phyloP scores from a whole-genome alignment of 2,888 invertebrate genomes.

The Auanema sp. region DNA sequence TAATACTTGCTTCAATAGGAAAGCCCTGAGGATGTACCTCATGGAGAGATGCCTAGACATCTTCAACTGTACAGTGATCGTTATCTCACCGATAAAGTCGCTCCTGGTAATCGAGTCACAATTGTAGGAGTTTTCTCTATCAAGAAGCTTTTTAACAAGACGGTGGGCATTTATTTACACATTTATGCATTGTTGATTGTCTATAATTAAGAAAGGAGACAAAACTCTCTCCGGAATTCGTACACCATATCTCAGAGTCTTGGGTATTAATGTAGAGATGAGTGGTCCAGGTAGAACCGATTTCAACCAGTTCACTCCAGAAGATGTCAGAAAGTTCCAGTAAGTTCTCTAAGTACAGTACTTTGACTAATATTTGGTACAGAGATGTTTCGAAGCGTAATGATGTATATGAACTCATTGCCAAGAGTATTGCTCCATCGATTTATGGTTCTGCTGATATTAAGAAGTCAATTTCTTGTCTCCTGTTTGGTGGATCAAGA shows the following conservation, averaged over 20 bases:
- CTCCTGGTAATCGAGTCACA: slow-evolving; percentile 85
- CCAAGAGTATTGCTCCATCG: slow-evolving; percentile 91
- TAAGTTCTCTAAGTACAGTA: slow-evolving; percentile 4
- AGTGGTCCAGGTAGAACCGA: slow-evolving; percentile 62
- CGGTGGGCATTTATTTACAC: slow-evolving; percentile 10
- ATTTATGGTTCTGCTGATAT: slow-evolving; percentile 92
- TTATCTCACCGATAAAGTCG: slow-evolving; percentile 71
- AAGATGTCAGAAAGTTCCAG: slow-evolving; percentile 58
- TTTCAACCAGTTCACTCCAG: slow-evolving; percentile 49
- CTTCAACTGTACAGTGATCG: slow-evolving; percentile 91
- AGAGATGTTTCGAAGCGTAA: slow-evolving; percentile 76
- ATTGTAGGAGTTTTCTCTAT: slow-evolving; percentile 93
- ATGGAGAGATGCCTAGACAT: slow-evolving; percentile 97
- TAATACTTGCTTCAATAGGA: too few species aligned
- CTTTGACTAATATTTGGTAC: slow-evolving; percentile 5
- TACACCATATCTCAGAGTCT: slow-evolving; percentile 88
- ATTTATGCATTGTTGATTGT: too few species aligned
- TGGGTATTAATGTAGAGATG: slow-evolving; percentile 85
- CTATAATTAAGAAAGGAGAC: slow-evolving; percentile 64
- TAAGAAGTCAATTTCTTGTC: slow-evolving; percentile 91
- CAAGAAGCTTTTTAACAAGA: slow-evolving; percentile 74
- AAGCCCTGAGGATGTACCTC: slow-evolving; percentile 88
- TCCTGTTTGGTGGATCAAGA: slow-evolving; percentile 84
- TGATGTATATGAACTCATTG: slow-evolving; percentile 84
- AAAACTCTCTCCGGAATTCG: slow-evolving; percentile 80